phyloP scores from a whole-genome alignment of 2,113 vertebrate species.

The Calidris pugnax region DNA sequence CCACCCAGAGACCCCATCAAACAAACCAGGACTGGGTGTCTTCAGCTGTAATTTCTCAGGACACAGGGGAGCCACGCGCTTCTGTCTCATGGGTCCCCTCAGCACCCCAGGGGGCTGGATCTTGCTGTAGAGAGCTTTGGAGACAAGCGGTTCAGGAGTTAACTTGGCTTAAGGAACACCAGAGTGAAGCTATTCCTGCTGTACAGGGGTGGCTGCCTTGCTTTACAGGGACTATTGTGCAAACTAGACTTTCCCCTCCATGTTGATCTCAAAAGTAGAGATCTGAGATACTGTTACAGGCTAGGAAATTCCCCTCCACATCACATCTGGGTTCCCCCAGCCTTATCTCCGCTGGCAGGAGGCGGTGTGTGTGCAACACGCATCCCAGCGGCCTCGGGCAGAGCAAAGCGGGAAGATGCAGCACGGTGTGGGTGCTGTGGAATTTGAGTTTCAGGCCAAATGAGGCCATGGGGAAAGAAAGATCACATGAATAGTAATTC shows the following conservation, averaged over 20 bases:
- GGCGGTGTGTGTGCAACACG: background rate
- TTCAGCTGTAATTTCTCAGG: background rate
- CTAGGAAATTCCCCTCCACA: background rate
- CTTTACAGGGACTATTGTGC: background rate
- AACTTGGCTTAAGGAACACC: background rate
- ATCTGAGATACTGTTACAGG: background rate
- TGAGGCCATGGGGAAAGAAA: background rate
- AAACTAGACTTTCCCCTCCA: background rate
- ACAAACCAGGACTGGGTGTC: background rate
- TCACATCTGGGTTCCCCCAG: background rate
- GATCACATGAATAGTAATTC: background rate
- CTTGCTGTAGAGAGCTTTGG: background rate
- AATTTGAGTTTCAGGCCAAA: background rate
- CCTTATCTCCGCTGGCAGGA: background rate
- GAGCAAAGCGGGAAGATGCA: background rate
- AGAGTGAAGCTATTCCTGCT: background rate
- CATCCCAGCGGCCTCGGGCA: background rate
- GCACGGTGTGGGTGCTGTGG: background rate
- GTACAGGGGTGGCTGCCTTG: background rate
- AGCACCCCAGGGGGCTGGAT: background rate
- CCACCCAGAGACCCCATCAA: background rate
- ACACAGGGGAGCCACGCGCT: background rate
- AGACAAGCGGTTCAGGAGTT: background rate
- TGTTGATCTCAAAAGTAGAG: background rate
- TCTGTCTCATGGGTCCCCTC: background rate